A percentile compares a stretch with the other conserved stretches of the same genome.
Evolutionary conservation across 2,113 vertebrate species (phyloP).

Genomic region (Cyphomyrus plagiostoma): DNA sequence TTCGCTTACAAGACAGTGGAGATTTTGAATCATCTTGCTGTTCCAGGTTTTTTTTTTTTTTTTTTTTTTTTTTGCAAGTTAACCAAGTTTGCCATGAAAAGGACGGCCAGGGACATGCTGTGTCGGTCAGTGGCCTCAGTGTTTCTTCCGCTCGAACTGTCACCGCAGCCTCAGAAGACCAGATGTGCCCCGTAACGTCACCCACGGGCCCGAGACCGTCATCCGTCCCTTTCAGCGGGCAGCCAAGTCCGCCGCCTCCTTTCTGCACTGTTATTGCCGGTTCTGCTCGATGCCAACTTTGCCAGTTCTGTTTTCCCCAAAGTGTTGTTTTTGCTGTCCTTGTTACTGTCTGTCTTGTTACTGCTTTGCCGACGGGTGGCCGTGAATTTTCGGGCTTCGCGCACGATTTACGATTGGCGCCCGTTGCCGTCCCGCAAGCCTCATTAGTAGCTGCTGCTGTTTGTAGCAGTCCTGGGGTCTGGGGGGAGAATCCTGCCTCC

Average conservation of each 20-base stretch:
- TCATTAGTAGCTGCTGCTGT: conserved; percentile 46
- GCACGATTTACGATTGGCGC: conserved; percentile 55
- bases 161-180: not conserved
- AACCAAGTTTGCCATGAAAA: not conserved
- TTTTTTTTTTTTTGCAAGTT: not conserved
- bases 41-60: not conserved
- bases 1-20: not conserved
- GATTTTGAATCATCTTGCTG: not conserved
- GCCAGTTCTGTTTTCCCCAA: not conserved
- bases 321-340: conserved; percentile 27
- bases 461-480: not conserved
- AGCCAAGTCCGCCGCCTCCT: not conserved
- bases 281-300: not conserved
- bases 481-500: not conserved
- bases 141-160: not conserved
- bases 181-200: not conserved
- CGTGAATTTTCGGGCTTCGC: conserved; percentile 35
- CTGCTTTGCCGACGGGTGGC: not conserved
- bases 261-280: not conserved
- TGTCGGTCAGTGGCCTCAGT: not conserved
- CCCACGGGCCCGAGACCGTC: not conserved
- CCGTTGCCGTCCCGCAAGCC: conserved; percentile 47
- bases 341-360: conserved; percentile 13
- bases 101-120: not conserved
- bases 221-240: not conserved